A percentile compares a stretch with the other conserved stretches of the same genome.
Evolutionary conservation across 2,113 vertebrate genomes (phyloP).

Genomic region (Sinocyclocheilus grahami): DNA sequence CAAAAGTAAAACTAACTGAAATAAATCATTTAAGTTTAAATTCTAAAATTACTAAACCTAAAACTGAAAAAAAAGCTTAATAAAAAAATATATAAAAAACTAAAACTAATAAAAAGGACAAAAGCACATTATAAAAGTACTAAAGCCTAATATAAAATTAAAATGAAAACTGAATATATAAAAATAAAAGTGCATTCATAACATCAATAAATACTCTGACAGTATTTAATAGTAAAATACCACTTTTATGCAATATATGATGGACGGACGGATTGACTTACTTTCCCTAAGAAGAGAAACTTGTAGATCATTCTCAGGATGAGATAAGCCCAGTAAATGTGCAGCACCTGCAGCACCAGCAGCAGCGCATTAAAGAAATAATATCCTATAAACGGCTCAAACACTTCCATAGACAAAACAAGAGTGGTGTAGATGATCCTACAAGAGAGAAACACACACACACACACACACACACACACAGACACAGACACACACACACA

Average conservation of each 20-base stretch:
- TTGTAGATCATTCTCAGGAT: conserved; percentile 87
- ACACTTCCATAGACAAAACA: conserved; percentile 82
- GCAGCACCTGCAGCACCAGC: conserved; percentile 82
- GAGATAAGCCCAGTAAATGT: conserved; percentile 89
- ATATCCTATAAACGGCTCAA: conserved; percentile 84
- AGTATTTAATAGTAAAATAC: background rate
- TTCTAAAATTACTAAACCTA: background rate
- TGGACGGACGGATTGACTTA: conserved; percentile 60
- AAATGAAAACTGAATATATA: background rate
- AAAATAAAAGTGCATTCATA: background rate
- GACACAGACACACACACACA: background rate
- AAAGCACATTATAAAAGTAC: background rate
- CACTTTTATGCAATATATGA: background rate
- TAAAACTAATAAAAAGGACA: background rate
- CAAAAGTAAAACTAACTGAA: background rate
- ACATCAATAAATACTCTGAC: background rate
- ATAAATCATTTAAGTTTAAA: background rate
- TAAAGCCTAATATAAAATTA: background rate
- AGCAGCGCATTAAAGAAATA: conserved; percentile 88
- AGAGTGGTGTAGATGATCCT: conserved; percentile 85
- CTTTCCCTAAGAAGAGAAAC: conserved; percentile 81
- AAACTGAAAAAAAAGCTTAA: background rate
- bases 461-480: background rate
- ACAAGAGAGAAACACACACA: conserved; percentile 9
- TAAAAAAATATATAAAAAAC: too few species aligned